Percentiles rank a stretch among this genome's conserved stretches.
These are phyloP conservation scores for Phylloscopus whistleri DNA, from an alignment of 2,113 vertebrate genomes.

Conservation along the genomic window DNA sequence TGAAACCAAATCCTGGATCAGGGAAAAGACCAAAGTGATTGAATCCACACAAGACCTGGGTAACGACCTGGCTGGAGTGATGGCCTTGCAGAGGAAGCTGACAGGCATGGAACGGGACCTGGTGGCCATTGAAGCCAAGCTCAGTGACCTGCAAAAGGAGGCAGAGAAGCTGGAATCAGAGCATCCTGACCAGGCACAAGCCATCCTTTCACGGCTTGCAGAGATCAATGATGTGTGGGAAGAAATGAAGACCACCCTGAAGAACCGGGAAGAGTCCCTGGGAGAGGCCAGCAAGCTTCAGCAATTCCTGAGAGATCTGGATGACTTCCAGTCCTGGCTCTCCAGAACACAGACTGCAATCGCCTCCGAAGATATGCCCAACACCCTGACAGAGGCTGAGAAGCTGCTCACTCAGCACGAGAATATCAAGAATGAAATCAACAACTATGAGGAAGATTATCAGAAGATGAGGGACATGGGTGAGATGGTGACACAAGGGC, in stretches of 20 bases:
- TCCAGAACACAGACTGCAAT: slow-evolving; percentile 96
- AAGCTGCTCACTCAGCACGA: slow-evolving; percentile 97
- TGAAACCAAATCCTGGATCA: slow-evolving; percentile 99
- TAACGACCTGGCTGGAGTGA: slow-evolving; percentile 94
- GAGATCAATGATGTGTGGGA: slow-evolving; percentile 93
- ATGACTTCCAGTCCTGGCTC: slow-evolving; percentile 98
- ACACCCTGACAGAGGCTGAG: slow-evolving; percentile 92
- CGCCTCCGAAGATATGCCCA: slow-evolving; percentile 97
- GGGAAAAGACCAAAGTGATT: slow-evolving; percentile 99
- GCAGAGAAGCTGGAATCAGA: slow-evolving; percentile 87
- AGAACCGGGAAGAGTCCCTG: slow-evolving; percentile 92
- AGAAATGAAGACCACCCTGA: slow-evolving; percentile 95
- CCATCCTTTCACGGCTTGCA: slow-evolving; percentile 88
- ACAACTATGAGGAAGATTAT: slow-evolving; percentile 98
- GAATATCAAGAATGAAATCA: slow-evolving; percentile 95
- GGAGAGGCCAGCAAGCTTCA: slow-evolving; percentile 98
- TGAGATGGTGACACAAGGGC: slow-evolving; percentile 97
- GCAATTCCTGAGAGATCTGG: slow-evolving; percentile 95
- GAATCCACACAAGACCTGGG: slow-evolving; percentile 98
- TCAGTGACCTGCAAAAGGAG: slow-evolving; percentile 91
- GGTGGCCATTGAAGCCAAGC: slow-evolving; percentile 94
- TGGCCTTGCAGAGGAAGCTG: slow-evolving; percentile 97
- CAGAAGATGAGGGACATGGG: slow-evolving; percentile 99
- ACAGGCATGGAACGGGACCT: slow-evolving; percentile 97
- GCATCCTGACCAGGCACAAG: slow-evolving; percentile 93